Evolutionary conservation across 2,797 vertebrate species (phyloP).

Genomic region (Coranthus polyacanthus): DNA sequence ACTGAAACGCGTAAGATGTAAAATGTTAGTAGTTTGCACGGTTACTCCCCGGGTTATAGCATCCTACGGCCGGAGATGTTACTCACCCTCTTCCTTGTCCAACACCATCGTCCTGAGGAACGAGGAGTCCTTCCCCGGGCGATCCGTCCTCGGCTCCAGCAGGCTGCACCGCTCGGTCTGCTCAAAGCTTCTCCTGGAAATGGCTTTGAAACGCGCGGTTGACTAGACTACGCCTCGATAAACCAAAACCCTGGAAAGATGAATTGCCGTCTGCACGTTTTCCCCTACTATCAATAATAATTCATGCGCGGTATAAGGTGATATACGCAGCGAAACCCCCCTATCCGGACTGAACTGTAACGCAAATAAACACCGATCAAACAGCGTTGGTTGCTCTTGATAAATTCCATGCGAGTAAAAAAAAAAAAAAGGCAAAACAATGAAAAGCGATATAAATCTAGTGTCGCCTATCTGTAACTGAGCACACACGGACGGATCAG

Average conservation of each 20-base stretch:
- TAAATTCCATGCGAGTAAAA: slow-evolving; percentile 83
- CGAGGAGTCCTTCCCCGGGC: slow-evolving; percentile 92
- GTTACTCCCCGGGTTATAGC: slow-evolving; percentile 52
- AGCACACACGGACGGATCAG: slow-evolving; percentile 67
- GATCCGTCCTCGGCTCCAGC: slow-evolving; percentile 92
- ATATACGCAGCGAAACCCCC: slow-evolving; percentile 69
- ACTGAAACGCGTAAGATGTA: slow-evolving; percentile 30
- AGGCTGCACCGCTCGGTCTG: slow-evolving; percentile 81
- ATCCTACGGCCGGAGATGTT: slow-evolving; percentile 63
- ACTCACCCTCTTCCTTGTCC: slow-evolving; percentile 99
- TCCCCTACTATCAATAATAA: slow-evolving; percentile 68
- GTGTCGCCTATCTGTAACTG: slow-evolving; percentile 61
- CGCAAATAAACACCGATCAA: slow-evolving; percentile 74
- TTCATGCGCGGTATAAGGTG: slow-evolving; percentile 67
- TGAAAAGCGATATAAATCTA: slow-evolving; percentile 75
- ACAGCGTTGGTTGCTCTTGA: slow-evolving; percentile 75
- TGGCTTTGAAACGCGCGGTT: slow-evolving; percentile 84
- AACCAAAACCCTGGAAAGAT: slow-evolving; percentile 76
- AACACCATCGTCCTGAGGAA: slow-evolving; percentile 98
- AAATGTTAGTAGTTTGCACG: slow-evolving; percentile 62
- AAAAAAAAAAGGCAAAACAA: slow-evolving; percentile 64
- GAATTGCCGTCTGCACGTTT: slow-evolving; percentile 69
- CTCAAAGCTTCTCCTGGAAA: slow-evolving; percentile 74
- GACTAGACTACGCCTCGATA: slow-evolving; percentile 84
- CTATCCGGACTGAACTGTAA: slow-evolving; percentile 75